phyloP scores from a whole-genome alignment of 2,113 vertebrate genomes.

The Natator depressus region DNA sequence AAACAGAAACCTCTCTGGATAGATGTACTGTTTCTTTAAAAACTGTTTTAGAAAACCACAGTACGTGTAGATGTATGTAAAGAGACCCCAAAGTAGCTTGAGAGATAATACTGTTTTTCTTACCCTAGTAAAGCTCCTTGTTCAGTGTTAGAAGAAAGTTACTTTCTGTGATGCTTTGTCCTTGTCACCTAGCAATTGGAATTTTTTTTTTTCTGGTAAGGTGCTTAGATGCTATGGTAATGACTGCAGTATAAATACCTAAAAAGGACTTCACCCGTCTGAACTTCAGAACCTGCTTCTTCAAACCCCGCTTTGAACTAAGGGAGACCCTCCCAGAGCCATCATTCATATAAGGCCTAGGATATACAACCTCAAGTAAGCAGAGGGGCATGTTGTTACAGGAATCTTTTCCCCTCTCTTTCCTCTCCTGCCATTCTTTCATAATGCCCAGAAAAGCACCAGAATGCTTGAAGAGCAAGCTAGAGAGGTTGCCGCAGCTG shows the following conservation, averaged over 20 bases:
- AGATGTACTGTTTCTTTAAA: neutral
- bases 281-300: neutral
- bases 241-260: neutral
- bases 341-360: neutral
- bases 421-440: neutral
- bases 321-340: neutral
- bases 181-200: neutral
- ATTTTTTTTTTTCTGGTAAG: neutral
- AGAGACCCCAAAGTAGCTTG: neutral
- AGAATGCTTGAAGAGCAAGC: neutral
- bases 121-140: neutral
- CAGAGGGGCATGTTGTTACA: neutral
- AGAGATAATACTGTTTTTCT: neutral
- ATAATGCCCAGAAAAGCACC: neutral
- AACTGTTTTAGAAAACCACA: neutral
- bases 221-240: neutral
- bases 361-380: neutral
- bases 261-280: neutral
- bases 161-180: neutral
- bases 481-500: neutral
- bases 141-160: neutral
- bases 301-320: neutral
- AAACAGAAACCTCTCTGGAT: neutral
- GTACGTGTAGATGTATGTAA: too few relatives aligned
- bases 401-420: neutral